Conservation (phyloP, 2,888 invertebrate genomes). For the Pherbina coryleti region DNA sequence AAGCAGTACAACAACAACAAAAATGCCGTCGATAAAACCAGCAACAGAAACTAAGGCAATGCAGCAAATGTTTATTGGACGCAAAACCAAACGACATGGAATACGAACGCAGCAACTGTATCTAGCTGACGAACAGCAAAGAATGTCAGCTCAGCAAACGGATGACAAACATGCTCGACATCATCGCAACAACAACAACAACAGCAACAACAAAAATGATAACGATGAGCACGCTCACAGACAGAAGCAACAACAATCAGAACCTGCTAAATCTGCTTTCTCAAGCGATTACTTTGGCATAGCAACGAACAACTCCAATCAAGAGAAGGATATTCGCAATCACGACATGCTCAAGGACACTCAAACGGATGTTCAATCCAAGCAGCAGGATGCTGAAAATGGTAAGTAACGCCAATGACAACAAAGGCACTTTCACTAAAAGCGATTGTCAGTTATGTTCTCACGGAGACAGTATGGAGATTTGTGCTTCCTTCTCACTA, state of each 20-base stretch:
- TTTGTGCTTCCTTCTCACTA: too few species aligned
- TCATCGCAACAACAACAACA: conserved; percentile 10
- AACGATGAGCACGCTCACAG: conserved; percentile 3
- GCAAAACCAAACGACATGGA: conserved; percentile 25
- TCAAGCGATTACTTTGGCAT: conserved; percentile 41
- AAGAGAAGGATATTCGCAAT: not conserved
- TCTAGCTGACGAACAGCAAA: not conserved
- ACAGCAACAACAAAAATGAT: not conserved
- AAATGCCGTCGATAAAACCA: conserved; percentile 31
- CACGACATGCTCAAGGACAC: not conserved
- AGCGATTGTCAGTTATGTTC: too few species aligned
- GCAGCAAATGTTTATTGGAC: conserved; percentile 1
- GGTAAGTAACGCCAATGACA: too few species aligned
- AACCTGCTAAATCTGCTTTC: conserved; percentile 36
- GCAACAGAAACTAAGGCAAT: not conserved
- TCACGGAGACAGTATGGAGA: too few species aligned
- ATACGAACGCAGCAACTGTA: not conserved
- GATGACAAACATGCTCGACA: conserved; percentile 17
- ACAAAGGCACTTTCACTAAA: too few species aligned
- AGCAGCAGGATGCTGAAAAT: too few species aligned
- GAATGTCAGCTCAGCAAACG: not conserved
- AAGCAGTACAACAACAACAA: conserved; percentile 33
- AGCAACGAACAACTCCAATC: conserved; percentile 31
- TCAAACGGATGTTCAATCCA: not conserved
- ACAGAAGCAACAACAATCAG: conserved; percentile 35